phyloP scores from a whole-genome alignment of 2,888 invertebrate species.

The Zygothrica quintamaculata region DNA sequence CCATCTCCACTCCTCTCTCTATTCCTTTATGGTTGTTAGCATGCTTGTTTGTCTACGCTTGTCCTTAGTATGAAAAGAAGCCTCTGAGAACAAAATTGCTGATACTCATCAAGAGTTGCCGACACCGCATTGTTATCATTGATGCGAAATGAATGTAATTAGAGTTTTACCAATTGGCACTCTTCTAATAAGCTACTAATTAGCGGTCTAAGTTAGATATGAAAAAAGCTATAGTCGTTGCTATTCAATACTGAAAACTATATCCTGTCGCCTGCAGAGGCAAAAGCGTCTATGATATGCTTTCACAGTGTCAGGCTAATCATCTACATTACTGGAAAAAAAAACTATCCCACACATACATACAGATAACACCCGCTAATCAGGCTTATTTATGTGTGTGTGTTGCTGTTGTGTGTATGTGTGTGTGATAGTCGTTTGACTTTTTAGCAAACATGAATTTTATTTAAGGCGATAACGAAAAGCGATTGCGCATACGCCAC shows the following conservation, averaged over 20 bases:
- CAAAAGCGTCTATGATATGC: conserved; percentile 54
- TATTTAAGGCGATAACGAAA: conserved; percentile 61
- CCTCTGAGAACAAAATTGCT: conserved; percentile 19
- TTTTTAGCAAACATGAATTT: conserved; percentile 75
- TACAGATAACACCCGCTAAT: conserved; percentile 56
- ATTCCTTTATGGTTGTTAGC: conserved; percentile 7
- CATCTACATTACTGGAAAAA: conserved; percentile 18
- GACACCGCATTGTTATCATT: conserved; percentile 62
- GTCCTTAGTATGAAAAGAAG: neutral
- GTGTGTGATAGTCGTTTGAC: conserved; percentile 48
- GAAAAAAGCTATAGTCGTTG: no score
- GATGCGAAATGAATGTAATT: conserved; percentile 75
- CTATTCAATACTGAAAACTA: neutral
- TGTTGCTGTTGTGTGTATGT: conserved; percentile 8
- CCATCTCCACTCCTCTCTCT: no score
- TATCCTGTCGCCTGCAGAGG: conserved; percentile 1
- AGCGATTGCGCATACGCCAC: conserved; percentile 68
- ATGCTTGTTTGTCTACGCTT: conserved; percentile 22
- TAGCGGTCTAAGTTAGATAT: conserved; percentile 38
- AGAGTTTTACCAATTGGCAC: conserved; percentile 67
- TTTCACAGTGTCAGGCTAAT: conserved; percentile 39
- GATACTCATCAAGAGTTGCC: conserved; percentile 44
- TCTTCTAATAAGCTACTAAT: conserved; percentile 71
- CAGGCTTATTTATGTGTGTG: conserved; percentile 66
- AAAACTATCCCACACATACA: conserved; percentile 1